A percentile compares a stretch with the other conserved stretches of the same genome.
phyloP scores from a whole-genome alignment of 2,113 vertebrate species.

The Diphyllodes magnificus region DNA sequence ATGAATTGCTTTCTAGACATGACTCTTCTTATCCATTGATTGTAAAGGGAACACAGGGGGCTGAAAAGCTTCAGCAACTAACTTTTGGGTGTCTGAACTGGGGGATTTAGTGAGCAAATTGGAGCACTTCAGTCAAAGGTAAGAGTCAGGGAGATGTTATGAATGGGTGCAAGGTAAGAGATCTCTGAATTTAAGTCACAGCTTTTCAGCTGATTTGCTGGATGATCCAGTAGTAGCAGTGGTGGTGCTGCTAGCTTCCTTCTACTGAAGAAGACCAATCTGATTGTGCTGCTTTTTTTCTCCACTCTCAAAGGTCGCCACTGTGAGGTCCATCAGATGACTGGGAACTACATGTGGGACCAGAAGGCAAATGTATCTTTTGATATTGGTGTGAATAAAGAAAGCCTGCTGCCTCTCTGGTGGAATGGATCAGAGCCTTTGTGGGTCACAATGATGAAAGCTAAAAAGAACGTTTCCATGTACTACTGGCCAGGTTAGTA shows the following conservation, averaged over 20 bases:
- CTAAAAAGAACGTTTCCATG: conserved; percentile 84
- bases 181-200: not conserved
- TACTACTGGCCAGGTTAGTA: conserved; percentile 95
- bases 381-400: conserved; percentile 84
- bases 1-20: not conserved
- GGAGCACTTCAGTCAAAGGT: not conserved
- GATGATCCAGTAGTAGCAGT: not conserved
- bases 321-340: conserved; percentile 90
- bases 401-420: conserved; percentile 88
- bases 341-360: conserved; percentile 96
- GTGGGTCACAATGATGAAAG: conserved; percentile 90
- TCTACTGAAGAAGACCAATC: not conserved
- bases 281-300: not conserved
- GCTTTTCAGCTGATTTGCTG: not conserved
- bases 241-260: not conserved
- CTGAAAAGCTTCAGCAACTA: not conserved
- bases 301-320: conserved; percentile 78
- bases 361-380: conserved; percentile 79
- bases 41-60: not conserved
- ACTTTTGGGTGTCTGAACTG: not conserved
- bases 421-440: conserved; percentile 93
- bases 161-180: not conserved
- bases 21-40: not conserved
- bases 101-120: not conserved
- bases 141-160: not conserved